Conservation (phyloP, 2,888 invertebrate genomes). For the Drosophila borealis region DNA sequence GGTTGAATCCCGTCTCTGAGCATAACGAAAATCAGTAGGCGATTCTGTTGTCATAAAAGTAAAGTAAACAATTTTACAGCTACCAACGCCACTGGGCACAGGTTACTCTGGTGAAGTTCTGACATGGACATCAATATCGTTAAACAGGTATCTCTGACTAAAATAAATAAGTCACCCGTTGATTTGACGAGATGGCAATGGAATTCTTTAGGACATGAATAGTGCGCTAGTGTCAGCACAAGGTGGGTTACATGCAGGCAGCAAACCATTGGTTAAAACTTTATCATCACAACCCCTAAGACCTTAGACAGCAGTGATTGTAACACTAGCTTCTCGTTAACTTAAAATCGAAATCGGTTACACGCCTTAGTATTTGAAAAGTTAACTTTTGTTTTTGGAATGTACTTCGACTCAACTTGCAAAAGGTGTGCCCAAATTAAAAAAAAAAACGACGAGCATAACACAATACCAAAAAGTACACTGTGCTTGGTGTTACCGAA, state of each 20-base stretch:
- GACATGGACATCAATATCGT: constrained; percentile 24
- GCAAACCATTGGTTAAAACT: background rate
- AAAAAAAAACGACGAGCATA: background rate
- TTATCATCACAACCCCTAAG: too few relatives aligned
- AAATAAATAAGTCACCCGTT: constrained; percentile 10
- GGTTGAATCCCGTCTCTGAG: background rate
- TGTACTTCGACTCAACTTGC: background rate
- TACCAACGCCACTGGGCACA: constrained; percentile 42
- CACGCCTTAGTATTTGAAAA: background rate
- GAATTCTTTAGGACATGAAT: constrained; percentile 18
- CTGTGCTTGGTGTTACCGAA: background rate
- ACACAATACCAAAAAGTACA: background rate
- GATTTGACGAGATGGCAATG: constrained; percentile 12
- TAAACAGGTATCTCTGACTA: constrained; percentile 1
- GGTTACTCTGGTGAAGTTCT: constrained; percentile 23
- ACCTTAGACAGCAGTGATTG: too few relatives aligned
- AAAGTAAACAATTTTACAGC: constrained; percentile 72
- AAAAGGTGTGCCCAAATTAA: background rate
- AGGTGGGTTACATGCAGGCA: background rate
- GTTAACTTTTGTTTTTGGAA: background rate
- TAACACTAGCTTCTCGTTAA: background rate
- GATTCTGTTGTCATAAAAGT: constrained; percentile 67
- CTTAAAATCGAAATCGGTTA: constrained; percentile 14
- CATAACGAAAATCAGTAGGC: constrained; percentile 41
- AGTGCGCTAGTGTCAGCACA: background rate